Percentiles rank a stretch among this genome's conserved stretches.
Conservation (phyloP, 1,140 invertebrate species). For the Euwallacea fornicatus region DNA sequence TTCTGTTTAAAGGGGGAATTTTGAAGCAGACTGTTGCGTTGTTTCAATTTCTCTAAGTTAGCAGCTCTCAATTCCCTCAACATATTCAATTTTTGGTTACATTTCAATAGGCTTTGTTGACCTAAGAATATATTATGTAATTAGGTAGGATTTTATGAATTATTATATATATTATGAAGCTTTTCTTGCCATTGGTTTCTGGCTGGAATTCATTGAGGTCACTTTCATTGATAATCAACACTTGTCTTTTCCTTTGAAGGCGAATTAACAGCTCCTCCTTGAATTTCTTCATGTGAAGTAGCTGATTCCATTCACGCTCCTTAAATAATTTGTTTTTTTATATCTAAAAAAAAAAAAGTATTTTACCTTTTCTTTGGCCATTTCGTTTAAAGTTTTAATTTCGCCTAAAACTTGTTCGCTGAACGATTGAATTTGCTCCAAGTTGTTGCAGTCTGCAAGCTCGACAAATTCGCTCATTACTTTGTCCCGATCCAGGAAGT, state of each 20-base stretch:
- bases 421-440: constrained; percentile 62
- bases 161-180: background rate
- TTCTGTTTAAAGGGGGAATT: constrained; percentile 63
- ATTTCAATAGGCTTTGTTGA: constrained; percentile 40
- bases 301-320: constrained; percentile 82
- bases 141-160: background rate
- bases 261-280: constrained; percentile 77
- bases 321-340: constrained; percentile 11
- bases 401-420: constrained; percentile 63
- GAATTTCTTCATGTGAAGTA: constrained; percentile 74
- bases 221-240: constrained; percentile 53
- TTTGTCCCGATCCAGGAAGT: constrained; percentile 59
- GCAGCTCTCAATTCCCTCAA: constrained; percentile 17
- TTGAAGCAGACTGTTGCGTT: constrained; percentile 48
- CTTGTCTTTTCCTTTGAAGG: constrained; percentile 66
- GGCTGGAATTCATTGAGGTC: constrained; percentile 28
- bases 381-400: constrained; percentile 66
- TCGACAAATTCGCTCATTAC: constrained; percentile 65
- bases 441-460: constrained; percentile 57
- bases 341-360: background rate
- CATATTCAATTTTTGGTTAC: constrained; percentile 34
- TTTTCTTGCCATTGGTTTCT: constrained; percentile 22
- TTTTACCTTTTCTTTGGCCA: constrained; percentile 65
- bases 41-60: constrained; percentile 35
- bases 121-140: constrained; percentile 9